Base-by-base conservation (phyloP, 2,888 invertebrate species). In the Sinotaia quadrata region DNA sequence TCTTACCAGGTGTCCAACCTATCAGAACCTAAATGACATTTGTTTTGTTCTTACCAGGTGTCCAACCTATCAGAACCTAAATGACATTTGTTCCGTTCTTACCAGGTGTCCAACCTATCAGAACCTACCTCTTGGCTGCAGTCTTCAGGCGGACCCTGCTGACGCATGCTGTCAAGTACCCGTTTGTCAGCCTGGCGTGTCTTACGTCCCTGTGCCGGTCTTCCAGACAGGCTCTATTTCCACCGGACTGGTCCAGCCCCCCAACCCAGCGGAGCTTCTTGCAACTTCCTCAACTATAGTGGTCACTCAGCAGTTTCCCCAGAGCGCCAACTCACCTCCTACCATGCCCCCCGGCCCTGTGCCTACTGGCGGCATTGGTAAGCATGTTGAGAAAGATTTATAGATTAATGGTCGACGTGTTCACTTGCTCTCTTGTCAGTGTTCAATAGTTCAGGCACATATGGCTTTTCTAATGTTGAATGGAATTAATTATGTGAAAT, bases 141-240 rank as follows among this genome's bases (percentile, higher is more conserved):
- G 54, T 27, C 68, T 80, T 49, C 65, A 68, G 24, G 57, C 75
- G 3, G 79, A 81, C 60, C 81, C 80, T 7, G 67, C 52, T 5
- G 81, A 82, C 61, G 21, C 62, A 18, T 82, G 82, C 52, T 82
- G 82, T 56, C 72, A 76, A 69, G 78, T 67, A 15, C 73, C 75
- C 27, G 34, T 33, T 7, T 52, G 63, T 34, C 51, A 62, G 36
- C 27, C 63, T 2, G 52, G 52, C 18, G 52, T 52, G 49, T 21
- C 51, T 37, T 63, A 24, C 10, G 52, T 63, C 0, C 52, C 63
- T 33, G 29, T 63, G 8, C 63, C 61, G 24, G 63, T 63, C 18
- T 63, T 33, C 52, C 18, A 24, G 10, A 24, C 74, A 8, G 72
- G 74, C 31, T 72, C 62, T n/a, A 72, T 75, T 18, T 77, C 78